Percentiles rank a stretch among this genome's conserved stretches.
These are phyloP conservation scores for Pemphigus obesinymphae DNA, from an alignment of 1,140 invertebrate species.

Conservation along the genomic window DNA sequence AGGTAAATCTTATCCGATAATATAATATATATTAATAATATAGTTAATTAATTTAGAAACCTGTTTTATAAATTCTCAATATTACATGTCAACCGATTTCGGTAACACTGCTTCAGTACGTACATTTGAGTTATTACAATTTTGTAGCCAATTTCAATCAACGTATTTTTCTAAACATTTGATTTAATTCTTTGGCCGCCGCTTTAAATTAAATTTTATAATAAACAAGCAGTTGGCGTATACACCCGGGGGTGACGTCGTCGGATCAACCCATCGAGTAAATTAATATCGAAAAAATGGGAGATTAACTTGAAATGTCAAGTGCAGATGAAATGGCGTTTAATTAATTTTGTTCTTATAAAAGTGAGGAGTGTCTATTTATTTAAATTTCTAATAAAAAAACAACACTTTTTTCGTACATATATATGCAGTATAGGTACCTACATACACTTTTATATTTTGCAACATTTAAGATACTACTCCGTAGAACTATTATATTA, in stretches of 20 bases:
- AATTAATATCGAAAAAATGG: neutral
- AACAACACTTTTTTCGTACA: too few species aligned
- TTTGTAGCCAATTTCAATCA: conserved; percentile 19
- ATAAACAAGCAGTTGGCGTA: neutral
- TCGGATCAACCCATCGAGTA: neutral
- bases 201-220: conserved; percentile 19
- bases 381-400: too few species aligned
- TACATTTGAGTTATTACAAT: neutral
- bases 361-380: conserved; percentile 3
- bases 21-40: too few species aligned
- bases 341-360: conserved; percentile 5
- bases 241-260: neutral
- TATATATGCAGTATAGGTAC: too few species aligned
- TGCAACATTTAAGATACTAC: too few species aligned
- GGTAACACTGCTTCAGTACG: too few species aligned
- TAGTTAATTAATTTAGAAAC: neutral
- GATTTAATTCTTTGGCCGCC: neutral
- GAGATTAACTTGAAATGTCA: conserved; percentile 6
- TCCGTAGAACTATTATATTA: too few species aligned
- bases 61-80: neutral
- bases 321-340: neutral
- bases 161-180: neutral
- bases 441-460: too few species aligned
- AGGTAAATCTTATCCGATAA: neutral
- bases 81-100: neutral